Percentiles rank a stretch among this genome's conserved stretches.
These are phyloP conservation scores for Bucorvus abyssinicus DNA, from an alignment of 2,797 vertebrate genomes.

Conservation along the genomic window DNA sequence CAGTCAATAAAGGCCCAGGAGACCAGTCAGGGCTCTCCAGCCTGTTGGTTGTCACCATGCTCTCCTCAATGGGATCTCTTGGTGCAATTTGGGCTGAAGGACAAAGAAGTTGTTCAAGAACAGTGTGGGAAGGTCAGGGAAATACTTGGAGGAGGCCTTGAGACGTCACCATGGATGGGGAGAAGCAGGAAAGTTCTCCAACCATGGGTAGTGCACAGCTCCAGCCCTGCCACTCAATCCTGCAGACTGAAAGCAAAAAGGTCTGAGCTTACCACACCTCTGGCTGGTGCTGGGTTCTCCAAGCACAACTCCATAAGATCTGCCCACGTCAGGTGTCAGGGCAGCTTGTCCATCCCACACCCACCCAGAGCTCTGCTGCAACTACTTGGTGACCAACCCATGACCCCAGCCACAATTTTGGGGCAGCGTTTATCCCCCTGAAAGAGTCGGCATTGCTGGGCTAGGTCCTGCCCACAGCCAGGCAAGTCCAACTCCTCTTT, in stretches of 20 bases:
- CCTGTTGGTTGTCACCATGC: accelerated
- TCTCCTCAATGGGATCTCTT: neutral
- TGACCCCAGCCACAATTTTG: neutral
- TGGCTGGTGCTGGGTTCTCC: neutral
- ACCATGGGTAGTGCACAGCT: accelerated
- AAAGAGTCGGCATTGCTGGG: neutral
- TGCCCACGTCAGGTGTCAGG: accelerated
- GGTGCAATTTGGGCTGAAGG: neutral
- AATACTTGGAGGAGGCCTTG: neutral
- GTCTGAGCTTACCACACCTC: accelerated
- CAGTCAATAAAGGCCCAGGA: neutral
- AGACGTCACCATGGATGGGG: neutral
- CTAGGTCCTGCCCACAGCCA: neutral
- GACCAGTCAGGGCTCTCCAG: neutral
- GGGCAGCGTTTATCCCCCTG: neutral
- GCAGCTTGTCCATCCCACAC: neutral
- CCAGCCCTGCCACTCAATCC: neutral
- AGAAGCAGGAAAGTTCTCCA: neutral
- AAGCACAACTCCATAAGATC: accelerated
- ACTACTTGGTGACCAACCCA: neutral
- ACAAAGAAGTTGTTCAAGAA: neutral
- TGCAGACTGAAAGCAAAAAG: neutral
- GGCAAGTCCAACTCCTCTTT: neutral
- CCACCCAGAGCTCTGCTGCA: neutral
- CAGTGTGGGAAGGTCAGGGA: accelerated